Evolutionary conservation across 2,888 invertebrate genomes (phyloP).

Genomic region (Orthosia incerta): DNA sequence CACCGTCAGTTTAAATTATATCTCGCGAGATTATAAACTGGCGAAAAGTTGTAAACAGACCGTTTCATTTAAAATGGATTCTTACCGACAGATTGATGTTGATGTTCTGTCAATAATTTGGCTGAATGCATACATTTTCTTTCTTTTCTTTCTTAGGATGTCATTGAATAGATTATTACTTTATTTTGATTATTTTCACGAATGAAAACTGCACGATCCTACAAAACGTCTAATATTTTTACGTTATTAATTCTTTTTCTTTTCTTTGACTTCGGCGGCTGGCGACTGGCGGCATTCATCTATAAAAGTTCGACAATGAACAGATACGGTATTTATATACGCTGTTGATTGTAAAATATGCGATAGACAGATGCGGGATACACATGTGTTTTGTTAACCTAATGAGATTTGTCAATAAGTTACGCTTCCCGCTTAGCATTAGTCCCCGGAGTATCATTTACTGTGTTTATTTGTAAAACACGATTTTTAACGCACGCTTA

Average conservation of each 20-base stretch:
- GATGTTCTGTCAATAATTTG: neutral
- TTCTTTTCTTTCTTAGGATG: neutral
- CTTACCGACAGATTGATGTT: neutral
- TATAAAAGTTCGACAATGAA: slow-evolving; percentile 75
- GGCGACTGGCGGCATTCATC: too few species aligned
- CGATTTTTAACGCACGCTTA: slow-evolving; percentile 70
- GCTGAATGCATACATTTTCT: too few species aligned
- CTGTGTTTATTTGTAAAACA: slow-evolving; percentile 79
- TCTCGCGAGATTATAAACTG: neutral
- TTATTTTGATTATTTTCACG: neutral
- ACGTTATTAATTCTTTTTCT: neutral
- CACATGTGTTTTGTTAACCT: slow-evolving; percentile 89
- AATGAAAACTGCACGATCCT: neutral
- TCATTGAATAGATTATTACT: neutral
- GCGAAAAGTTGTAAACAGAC: neutral
- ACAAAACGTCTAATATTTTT: neutral
- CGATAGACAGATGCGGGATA: slow-evolving; percentile 84
- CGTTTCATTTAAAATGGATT: neutral
- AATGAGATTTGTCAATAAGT: slow-evolving; percentile 88
- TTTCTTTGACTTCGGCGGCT: slow-evolving; percentile 5
- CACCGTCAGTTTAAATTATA: neutral
- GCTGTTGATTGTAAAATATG: slow-evolving; percentile 82
- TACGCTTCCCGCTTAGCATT: slow-evolving; percentile 80
- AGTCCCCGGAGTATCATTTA: slow-evolving; percentile 80
- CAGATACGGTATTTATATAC: slow-evolving; percentile 76